Evolutionary conservation across 2,113 vertebrate genomes (phyloP).

Genomic region (Panthera leo): DNA sequence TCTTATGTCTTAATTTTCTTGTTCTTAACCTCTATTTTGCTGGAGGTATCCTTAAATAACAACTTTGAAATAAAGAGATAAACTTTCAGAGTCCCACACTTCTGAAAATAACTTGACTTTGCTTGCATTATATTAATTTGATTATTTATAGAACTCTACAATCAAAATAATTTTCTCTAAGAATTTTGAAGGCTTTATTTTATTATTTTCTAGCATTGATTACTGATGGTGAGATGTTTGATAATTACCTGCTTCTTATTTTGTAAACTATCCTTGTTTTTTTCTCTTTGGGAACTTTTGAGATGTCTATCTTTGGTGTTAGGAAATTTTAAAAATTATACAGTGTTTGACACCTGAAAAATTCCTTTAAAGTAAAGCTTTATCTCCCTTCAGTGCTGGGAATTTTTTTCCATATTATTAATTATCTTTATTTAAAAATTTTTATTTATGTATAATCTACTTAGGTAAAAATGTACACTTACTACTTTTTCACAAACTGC

Average conservation of each 20-base stretch:
- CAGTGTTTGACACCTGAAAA: background rate
- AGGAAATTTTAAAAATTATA: conserved; percentile 28
- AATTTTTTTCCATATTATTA: background rate
- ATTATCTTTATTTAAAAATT: background rate
- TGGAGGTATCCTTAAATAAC: background rate
- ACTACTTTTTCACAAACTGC: background rate
- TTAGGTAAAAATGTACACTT: background rate
- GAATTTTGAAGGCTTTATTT: background rate
- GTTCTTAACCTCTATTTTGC: background rate
- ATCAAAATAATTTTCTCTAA: background rate
- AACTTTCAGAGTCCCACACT: background rate
- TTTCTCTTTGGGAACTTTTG: background rate
- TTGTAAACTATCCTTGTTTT: background rate
- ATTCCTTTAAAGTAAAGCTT: background rate
- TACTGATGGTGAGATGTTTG: background rate
- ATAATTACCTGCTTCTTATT: background rate
- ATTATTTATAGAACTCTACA: background rate
- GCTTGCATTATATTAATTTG: background rate
- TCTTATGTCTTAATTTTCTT: background rate
- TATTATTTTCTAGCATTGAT: background rate
- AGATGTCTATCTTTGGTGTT: background rate
- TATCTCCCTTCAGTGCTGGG: background rate
- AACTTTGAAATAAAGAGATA: background rate
- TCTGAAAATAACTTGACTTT: background rate
- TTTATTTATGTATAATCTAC: conserved; percentile 20